These are phyloP conservation scores for Drosophila antonietae DNA, from an alignment of 2,888 invertebrate genomes.

Conservation along the genomic window DNA sequence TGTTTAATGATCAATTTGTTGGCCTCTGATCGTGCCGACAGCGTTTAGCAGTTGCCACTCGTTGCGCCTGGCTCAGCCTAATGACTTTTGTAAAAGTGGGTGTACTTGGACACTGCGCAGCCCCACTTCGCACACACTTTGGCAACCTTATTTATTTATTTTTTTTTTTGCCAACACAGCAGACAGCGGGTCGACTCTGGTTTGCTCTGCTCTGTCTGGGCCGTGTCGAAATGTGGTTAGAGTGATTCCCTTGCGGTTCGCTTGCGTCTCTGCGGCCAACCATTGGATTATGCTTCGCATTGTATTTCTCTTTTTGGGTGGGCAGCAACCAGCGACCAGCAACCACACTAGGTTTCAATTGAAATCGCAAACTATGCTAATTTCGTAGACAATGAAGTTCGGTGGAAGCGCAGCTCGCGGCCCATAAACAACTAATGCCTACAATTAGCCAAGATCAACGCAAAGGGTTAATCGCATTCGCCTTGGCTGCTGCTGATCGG, in stretches of 20 bases:
- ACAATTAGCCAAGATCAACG: slow-evolving; percentile 68
- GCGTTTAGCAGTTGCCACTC: slow-evolving; percentile 68
- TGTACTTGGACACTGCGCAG: slow-evolving; percentile 51
- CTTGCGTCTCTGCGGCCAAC: slow-evolving; percentile 59
- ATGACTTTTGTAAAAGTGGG: slow-evolving; percentile 74
- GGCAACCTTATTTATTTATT: background rate
- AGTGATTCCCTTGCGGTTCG: slow-evolving; percentile 9
- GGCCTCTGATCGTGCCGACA: slow-evolving; percentile 76
- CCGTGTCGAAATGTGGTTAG: slow-evolving; percentile 59
- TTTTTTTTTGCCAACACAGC: slow-evolving; percentile 19
- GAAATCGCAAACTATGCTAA: slow-evolving; percentile 66
- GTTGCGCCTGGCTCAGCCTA: slow-evolving; percentile 49
- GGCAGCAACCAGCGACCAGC: slow-evolving; percentile 42
- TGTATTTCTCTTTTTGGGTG: slow-evolving; percentile 48
- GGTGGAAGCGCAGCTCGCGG: slow-evolving; percentile 59
- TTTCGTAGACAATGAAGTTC: slow-evolving; percentile 70
- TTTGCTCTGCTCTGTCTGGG: background rate
- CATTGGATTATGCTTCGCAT: slow-evolving; percentile 65
- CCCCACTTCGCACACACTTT: slow-evolving; percentile 16
- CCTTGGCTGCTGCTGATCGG: slow-evolving; percentile 68
- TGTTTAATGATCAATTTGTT: slow-evolving; percentile 81
- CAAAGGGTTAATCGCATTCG: slow-evolving; percentile 73
- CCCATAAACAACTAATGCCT: slow-evolving; percentile 81
- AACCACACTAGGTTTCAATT: slow-evolving; percentile 47
- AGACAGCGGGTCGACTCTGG: slow-evolving; percentile 46